A percentile compares a stretch with the other conserved stretches of the same genome.
Evolutionary conservation across 2,888 invertebrate species (phyloP).

Genomic region (Fragum sueziense): DNA sequence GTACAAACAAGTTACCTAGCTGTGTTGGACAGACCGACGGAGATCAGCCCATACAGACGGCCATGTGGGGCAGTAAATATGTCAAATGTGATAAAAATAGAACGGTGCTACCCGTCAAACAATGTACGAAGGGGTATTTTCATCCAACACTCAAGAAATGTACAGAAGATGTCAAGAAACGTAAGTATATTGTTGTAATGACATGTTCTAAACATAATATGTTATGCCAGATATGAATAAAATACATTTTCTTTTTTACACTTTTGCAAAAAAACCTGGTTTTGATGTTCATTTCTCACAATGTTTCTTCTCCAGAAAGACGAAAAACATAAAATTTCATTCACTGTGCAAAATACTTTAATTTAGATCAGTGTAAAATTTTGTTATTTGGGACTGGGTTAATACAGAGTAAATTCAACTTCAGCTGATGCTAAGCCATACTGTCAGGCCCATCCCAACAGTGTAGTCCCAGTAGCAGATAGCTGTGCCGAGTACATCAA

Average conservation of each 20-base stretch:
- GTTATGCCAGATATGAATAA: too few relatives aligned
- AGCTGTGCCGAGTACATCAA: constrained; percentile 57
- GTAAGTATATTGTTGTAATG: too few relatives aligned
- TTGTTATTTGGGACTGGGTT: neutral
- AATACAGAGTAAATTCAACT: neutral
- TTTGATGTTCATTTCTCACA: too few relatives aligned
- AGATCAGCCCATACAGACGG: constrained; percentile 43
- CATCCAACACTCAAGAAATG: constrained; percentile 53
- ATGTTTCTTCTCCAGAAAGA: too few relatives aligned
- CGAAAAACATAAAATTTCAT: too few relatives aligned
- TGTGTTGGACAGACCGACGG: constrained; percentile 61
- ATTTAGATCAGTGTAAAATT: neutral
- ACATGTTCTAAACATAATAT: too few relatives aligned
- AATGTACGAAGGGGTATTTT: constrained; percentile 66
- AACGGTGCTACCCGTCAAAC: constrained; percentile 51
- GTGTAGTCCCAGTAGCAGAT: constrained; percentile 33
- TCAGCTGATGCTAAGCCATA: constrained; percentile 43
- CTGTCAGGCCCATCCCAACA: constrained; percentile 49
- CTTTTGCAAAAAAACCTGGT: too few relatives aligned
- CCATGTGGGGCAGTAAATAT: constrained; percentile 38
- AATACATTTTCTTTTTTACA: too few relatives aligned
- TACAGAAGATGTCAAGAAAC: constrained; percentile 28
- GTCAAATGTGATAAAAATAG: constrained; percentile 56
- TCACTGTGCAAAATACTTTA: neutral
- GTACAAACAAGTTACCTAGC: constrained; percentile 58